phyloP scores from a whole-genome alignment of 2,113 vertebrate species.

The Oryzias woworae region DNA sequence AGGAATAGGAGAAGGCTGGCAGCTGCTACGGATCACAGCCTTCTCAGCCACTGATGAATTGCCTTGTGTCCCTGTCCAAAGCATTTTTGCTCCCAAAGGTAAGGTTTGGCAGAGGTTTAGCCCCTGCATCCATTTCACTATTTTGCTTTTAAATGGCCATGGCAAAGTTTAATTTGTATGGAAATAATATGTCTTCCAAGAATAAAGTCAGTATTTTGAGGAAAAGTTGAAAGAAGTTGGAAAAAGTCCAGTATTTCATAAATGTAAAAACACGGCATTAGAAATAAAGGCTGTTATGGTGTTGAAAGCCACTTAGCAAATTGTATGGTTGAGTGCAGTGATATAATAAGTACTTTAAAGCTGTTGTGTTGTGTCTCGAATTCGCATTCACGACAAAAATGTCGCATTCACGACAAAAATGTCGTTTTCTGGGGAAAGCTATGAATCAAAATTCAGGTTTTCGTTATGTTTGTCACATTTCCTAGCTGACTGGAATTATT shows the following conservation, averaged over 20 bases:
- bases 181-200: constrained; percentile 29
- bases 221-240: neutral
- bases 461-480: neutral
- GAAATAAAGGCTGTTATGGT: neutral
- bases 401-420: neutral
- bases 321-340: constrained; percentile 10
- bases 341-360: constrained; percentile 18
- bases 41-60: constrained; percentile 58
- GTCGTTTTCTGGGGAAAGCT: neutral
- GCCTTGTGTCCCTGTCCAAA: constrained; percentile 27
- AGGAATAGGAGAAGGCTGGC: constrained; percentile 55
- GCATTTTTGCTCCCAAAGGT: constrained; percentile 15
- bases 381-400: neutral
- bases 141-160: constrained; percentile 26
- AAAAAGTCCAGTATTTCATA: constrained; percentile 43
- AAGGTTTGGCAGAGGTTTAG: constrained; percentile 20
- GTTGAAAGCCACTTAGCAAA: constrained; percentile 18
- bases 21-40: constrained; percentile 51
- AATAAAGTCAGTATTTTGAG: constrained; percentile 39
- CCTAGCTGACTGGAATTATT: too few relatives aligned
- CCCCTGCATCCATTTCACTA: constrained; percentile 1
- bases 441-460: constrained; percentile 35
- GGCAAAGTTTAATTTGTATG: constrained; percentile 56
- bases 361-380: neutral
- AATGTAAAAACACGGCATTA: constrained; percentile 9